Conservation (phyloP, 1,140 invertebrate genomes). For the Centruroides sculpturatus region DNA sequence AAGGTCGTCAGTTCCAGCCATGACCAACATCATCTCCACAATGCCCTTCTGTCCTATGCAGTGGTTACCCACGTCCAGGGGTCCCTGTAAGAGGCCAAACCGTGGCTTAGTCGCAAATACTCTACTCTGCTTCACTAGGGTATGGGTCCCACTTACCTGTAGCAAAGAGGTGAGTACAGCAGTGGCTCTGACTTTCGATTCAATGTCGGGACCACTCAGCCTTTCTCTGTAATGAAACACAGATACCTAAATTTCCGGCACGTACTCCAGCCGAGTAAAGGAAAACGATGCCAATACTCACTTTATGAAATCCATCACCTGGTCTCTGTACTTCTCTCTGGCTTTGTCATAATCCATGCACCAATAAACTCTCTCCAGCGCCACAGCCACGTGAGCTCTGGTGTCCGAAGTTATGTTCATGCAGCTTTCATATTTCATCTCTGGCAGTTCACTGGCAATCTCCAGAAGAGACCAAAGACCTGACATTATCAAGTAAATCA, state of each 20-base stretch:
- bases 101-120: no score
- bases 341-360: conserved; percentile 84
- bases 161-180: conserved; percentile 82
- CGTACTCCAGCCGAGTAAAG: background rate
- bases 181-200: conserved; percentile 74
- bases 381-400: conserved; percentile 69
- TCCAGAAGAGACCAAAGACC: conserved; percentile 59
- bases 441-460: conserved; percentile 74
- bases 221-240: conserved; percentile 43
- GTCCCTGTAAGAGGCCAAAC: conserved; percentile 39
- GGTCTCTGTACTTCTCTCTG: conserved; percentile 54
- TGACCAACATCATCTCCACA: conserved; percentile 89
- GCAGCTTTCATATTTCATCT: conserved; percentile 76
- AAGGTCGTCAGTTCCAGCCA: conserved; percentile 69
- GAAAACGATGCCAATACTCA: background rate
- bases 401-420: conserved; percentile 80
- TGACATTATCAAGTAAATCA: conserved; percentile 4
- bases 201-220: conserved; percentile 67
- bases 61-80: conserved; percentile 84
- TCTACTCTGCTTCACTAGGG: no score
- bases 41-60: conserved; percentile 84
- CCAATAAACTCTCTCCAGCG: conserved; percentile 75
- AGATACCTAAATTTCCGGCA: no score
- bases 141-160: conserved; percentile 28
- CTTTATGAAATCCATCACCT: conserved; percentile 72